Evolutionary conservation across 30 jellyfish, hydroid and myxozoan species (phyloP), one percentile per base, ranked within the genome.

Genomic region (Chrysaora quinquecirrha): DNA sequence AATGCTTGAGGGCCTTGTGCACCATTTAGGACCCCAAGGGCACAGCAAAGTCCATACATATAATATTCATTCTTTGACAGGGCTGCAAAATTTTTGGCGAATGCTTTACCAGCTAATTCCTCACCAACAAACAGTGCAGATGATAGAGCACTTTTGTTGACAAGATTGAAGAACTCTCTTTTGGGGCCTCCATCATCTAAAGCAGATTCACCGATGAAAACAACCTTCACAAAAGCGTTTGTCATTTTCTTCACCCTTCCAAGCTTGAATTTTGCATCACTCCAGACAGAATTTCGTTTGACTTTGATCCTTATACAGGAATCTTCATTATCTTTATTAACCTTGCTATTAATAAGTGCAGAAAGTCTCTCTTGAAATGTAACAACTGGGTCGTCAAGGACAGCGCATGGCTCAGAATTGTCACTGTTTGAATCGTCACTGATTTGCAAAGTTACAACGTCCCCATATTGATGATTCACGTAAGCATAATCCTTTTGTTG

Each of bases 351-450:
- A 20, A 21, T 11, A 16, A 60, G 27, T 1, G 1, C 31, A 11
- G 73, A 60, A 60, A 60, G 34, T 60, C 28, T 60, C 27, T 60
- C 73, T 11, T 11, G 33, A 35, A 60, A 60, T 1, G 31, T 21
- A 27, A 60, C 27, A 20, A 43, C 50, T 64, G 56, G 77, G 23
- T 27, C 47, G 10, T 64, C 20, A 0, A 20, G 49, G 31, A 1
- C 2, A 21, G 23, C 22, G 21, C 47, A 21, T 64, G 31, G 77
- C 77, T 21, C 47, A 21, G 56, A 18, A 64, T 1, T 21, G 14
- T 64, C 77, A 64, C 47, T 31, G 47, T 64, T 43, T 4, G 77
- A 64, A n/a, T 64, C 73, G 28, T 60, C 77, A 30, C 77, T 64
- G 12, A 30, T 64, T 34, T 24, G 34, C 77, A 64, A 21, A 31